Conservation (phyloP, 2,113 vertebrate genomes). For the Platysternon megacephalum region DNA sequence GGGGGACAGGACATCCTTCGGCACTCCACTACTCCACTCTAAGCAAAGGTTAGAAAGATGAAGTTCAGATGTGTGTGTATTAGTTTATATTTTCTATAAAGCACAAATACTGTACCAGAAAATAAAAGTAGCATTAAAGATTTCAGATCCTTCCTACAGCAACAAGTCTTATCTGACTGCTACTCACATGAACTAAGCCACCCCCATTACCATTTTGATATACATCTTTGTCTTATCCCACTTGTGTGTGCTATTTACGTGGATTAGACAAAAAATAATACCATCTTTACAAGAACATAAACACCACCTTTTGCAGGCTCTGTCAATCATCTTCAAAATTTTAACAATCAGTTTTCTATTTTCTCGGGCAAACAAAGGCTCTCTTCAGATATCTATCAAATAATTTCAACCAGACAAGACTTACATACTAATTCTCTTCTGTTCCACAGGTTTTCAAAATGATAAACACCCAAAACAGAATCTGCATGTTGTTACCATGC, state of each 20-base stretch:
- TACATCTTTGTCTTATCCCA: conserved; percentile 6
- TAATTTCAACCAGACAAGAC: conserved; percentile 64
- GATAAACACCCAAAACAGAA: conserved; percentile 18
- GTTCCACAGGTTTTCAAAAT: neutral
- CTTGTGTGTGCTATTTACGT: neutral
- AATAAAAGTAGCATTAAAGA: neutral
- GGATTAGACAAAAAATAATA: conserved; percentile 47
- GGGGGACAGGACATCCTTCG: conserved; percentile 90
- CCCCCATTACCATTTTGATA: conserved; percentile 42
- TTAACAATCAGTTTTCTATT: conserved; percentile 70
- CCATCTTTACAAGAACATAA: conserved; percentile 53
- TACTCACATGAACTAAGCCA: neutral
- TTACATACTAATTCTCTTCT: conserved; percentile 69
- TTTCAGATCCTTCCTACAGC: neutral
- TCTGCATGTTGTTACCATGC: conserved; percentile 42
- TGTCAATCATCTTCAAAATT: conserved; percentile 59
- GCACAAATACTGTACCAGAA: neutral
- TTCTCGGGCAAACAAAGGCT: conserved; percentile 71
- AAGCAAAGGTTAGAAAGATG: conserved; percentile 1
- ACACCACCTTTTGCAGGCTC: conserved; percentile 33
- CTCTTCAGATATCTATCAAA: conserved; percentile 77
- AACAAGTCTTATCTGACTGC: neutral
- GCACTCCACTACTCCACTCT: conserved; percentile 92
- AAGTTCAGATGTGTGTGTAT: neutral
- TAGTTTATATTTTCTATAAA: neutral